Conservation (phyloP, 2,888 invertebrate genomes). For the Agrilus biguttatus region DNA sequence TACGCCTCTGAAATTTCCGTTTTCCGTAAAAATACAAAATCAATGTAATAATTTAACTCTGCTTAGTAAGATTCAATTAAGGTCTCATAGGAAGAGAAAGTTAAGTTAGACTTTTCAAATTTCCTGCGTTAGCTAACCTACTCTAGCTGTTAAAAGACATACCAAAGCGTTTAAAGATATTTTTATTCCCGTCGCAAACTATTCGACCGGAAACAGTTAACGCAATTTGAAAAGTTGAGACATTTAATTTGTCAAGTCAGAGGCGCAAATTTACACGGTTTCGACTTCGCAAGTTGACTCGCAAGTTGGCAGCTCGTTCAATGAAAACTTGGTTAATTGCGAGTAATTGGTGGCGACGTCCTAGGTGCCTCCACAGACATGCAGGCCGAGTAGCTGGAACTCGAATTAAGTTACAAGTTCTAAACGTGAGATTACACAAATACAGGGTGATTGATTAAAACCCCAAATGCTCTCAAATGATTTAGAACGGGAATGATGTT, state of each 20-base stretch:
- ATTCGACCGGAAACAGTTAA: not conserved
- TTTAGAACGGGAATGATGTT: too few relatives aligned
- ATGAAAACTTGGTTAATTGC: constrained; percentile 25
- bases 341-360: constrained; percentile 26
- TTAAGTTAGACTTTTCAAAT: not conserved
- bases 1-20: too few relatives aligned
- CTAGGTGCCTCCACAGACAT: constrained; percentile 19
- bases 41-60: too few relatives aligned
- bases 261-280: constrained; percentile 8
- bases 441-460: too few relatives aligned
- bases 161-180: not conserved
- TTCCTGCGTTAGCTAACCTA: not conserved
- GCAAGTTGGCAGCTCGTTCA: constrained; percentile 11
- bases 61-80: too few relatives aligned
- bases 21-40: too few relatives aligned
- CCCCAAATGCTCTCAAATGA: too few relatives aligned
- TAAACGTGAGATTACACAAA: not conserved
- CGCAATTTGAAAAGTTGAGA: constrained; percentile 1
- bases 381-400: constrained; percentile 12
- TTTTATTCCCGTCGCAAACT: not conserved
- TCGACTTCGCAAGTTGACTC: constrained; percentile 4
- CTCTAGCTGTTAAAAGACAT: not conserved
- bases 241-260: constrained; percentile 10
- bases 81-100: not conserved
- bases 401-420: not conserved